Conservation (phyloP, 2,113 vertebrate genomes). For the Semicossyphus pulcher region DNA sequence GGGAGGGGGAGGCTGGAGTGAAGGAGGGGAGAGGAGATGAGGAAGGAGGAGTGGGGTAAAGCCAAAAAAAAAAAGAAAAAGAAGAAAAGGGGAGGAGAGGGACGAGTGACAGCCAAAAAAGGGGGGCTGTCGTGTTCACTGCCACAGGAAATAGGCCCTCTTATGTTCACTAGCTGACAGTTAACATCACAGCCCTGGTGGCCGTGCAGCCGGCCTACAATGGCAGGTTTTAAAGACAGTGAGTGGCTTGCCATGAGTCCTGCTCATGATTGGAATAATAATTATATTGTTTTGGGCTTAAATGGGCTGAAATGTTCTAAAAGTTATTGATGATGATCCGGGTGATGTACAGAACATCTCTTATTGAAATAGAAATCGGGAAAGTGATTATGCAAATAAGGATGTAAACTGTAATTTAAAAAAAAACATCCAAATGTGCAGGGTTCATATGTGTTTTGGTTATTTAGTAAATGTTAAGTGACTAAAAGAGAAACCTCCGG, state of each 20-base stretch:
- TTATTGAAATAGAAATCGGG: not conserved
- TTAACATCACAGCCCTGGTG: constrained; percentile 56
- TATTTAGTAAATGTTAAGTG: constrained; percentile 33
- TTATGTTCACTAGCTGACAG: constrained; percentile 63
- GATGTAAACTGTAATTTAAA: not conserved
- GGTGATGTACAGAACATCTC: not conserved
- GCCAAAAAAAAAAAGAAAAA: constrained; percentile 1
- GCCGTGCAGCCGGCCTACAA: constrained; percentile 38
- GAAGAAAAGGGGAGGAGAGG: constrained; percentile 52
- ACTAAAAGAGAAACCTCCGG: constrained; percentile 55
- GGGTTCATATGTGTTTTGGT: not conserved
- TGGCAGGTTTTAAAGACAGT: constrained; percentile 21
- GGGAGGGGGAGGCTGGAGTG: constrained; percentile 33
- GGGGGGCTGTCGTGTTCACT: constrained; percentile 58
- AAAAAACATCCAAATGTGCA: not conserved
- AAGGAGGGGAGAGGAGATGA: constrained; percentile 51
- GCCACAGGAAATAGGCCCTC: constrained; percentile 73
- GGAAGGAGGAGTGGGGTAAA: constrained; percentile 21
- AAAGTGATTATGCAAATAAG: not conserved
- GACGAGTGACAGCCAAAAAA: constrained; percentile 62
- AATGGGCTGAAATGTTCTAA: not conserved
- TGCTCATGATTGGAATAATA: constrained; percentile 53
- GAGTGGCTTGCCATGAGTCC: constrained; percentile 25
- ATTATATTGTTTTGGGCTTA: constrained; percentile 6
- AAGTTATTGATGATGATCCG: not conserved